phyloP scores from a whole-genome alignment of 2,113 vertebrate species.

The Cariama cristata region DNA sequence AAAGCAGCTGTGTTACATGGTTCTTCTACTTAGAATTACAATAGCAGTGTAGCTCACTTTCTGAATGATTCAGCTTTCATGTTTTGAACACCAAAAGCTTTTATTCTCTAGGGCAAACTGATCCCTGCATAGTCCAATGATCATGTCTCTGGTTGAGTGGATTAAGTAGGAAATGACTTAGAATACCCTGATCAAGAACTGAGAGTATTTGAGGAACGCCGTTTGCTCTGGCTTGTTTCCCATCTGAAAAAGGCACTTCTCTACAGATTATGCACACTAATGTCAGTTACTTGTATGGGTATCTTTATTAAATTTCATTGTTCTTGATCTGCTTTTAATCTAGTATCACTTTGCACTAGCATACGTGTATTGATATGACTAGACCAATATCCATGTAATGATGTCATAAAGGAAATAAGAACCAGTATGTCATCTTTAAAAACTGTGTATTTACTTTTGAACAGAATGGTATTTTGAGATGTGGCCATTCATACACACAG shows the following conservation, averaged over 20 bases:
- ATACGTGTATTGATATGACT: background rate
- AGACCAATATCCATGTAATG: background rate
- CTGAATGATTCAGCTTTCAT: slow-evolving; percentile 32
- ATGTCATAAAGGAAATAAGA: background rate
- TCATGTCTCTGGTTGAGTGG: slow-evolving; percentile 2
- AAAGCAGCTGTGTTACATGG: slow-evolving; percentile 25
- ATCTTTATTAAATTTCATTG: background rate
- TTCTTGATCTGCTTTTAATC: background rate
- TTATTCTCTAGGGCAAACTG: slow-evolving; percentile 11
- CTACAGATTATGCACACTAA: background rate
- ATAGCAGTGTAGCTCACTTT: slow-evolving; percentile 14
- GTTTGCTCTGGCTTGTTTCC: background rate
- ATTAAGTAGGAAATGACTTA: background rate
- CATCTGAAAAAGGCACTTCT: background rate
- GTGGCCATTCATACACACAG: background rate
- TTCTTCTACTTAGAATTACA: slow-evolving; percentile 36
- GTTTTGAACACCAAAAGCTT: slow-evolving; percentile 32
- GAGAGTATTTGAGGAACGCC: background rate
- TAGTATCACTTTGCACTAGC: background rate
- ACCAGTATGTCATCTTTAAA: background rate
- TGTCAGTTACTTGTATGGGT: background rate
- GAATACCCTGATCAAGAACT: background rate
- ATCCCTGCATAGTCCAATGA: background rate
- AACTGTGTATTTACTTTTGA: background rate
- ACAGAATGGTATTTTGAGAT: background rate